Percentiles rank a stretch among this genome's conserved stretches.
Evolutionary conservation across 2,113 vertebrate species (phyloP).

Genomic region (Pteronura brasiliensis): DNA sequence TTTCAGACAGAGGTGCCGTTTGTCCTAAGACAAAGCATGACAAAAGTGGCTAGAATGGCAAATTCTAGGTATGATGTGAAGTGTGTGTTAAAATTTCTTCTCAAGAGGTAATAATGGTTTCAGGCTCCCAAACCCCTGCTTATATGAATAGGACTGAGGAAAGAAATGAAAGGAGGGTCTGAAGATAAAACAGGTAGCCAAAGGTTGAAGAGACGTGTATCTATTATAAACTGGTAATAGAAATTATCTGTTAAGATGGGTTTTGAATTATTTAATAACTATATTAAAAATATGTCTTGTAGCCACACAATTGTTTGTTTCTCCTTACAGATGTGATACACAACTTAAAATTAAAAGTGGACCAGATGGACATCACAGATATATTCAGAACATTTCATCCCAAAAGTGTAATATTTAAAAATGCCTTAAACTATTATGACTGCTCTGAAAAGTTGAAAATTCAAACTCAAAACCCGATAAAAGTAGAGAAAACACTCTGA

Average conservation of each 20-base stretch:
- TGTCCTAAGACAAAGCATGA: not conserved
- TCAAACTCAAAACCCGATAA: not conserved
- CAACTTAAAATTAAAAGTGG: not conserved
- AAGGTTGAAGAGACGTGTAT: not conserved
- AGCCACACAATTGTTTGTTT: not conserved
- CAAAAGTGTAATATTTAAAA: slow-evolving; percentile 5
- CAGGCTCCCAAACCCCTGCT: not conserved
- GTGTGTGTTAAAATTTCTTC: slow-evolving; percentile 14
- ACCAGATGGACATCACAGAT: no score
- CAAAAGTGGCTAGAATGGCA: not conserved
- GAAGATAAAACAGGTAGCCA: not conserved
- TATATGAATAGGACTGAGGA: not conserved
- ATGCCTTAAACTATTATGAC: not conserved
- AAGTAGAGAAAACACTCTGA: not conserved
- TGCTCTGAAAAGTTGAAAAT: not conserved
- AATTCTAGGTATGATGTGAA: not conserved
- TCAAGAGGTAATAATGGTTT: not conserved
- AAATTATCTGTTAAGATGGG: not conserved
- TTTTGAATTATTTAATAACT: slow-evolving; percentile 14
- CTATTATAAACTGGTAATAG: not conserved
- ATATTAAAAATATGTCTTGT: not conserved
- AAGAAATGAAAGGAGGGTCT: not conserved
- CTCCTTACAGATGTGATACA: not conserved
- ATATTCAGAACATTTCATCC: no score
- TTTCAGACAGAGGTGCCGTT: not conserved